These are phyloP conservation scores for Drosophila algonquin DNA, from an alignment of 2,888 invertebrate genomes.

Conservation along the genomic window DNA sequence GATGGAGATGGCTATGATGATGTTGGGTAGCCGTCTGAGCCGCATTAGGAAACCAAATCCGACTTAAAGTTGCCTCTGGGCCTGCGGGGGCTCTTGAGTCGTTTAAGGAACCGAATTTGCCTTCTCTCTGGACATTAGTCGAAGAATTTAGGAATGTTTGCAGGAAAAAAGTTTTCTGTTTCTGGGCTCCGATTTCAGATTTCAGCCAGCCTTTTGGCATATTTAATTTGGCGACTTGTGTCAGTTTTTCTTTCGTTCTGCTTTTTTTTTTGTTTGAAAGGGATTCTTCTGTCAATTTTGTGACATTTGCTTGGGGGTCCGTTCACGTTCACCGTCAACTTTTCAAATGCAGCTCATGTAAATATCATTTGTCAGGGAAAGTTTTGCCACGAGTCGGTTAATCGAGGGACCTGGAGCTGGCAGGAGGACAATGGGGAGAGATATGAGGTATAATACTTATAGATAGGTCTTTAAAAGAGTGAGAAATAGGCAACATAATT, in stretches of 20 bases:
- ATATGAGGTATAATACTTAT: not conserved
- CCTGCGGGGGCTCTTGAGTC: slow-evolving; percentile 44
- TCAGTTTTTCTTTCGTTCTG: slow-evolving; percentile 36
- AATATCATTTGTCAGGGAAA: slow-evolving; percentile 71
- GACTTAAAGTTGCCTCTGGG: slow-evolving; percentile 46
- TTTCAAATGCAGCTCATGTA: slow-evolving; percentile 76
- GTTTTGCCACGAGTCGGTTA: slow-evolving; percentile 40
- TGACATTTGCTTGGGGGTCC: slow-evolving; percentile 40
- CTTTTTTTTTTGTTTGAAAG: slow-evolving; percentile 12
- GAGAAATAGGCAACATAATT: too few relatives aligned
- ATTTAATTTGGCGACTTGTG: slow-evolving; percentile 70
- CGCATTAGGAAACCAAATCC: slow-evolving; percentile 46
- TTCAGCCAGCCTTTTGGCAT: slow-evolving; percentile 63
- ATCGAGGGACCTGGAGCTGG: slow-evolving; percentile 9
- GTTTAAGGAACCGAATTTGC: slow-evolving; percentile 57
- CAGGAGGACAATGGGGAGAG: not conserved
- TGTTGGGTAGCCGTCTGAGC: slow-evolving; percentile 30
- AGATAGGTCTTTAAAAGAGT: not conserved
- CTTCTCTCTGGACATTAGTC: slow-evolving; percentile 42
- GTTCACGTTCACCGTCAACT: slow-evolving; percentile 53
- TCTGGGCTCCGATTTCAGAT: slow-evolving; percentile 47
- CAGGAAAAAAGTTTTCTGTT: slow-evolving; percentile 53
- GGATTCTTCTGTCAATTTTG: slow-evolving; percentile 62
- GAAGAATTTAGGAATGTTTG: slow-evolving; percentile 55
- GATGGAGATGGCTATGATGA: not conserved